Percentiles rank a stretch among this genome's conserved stretches.
Conservation (phyloP, 2,888 invertebrate genomes). For the Nymphalis urticae region DNA sequence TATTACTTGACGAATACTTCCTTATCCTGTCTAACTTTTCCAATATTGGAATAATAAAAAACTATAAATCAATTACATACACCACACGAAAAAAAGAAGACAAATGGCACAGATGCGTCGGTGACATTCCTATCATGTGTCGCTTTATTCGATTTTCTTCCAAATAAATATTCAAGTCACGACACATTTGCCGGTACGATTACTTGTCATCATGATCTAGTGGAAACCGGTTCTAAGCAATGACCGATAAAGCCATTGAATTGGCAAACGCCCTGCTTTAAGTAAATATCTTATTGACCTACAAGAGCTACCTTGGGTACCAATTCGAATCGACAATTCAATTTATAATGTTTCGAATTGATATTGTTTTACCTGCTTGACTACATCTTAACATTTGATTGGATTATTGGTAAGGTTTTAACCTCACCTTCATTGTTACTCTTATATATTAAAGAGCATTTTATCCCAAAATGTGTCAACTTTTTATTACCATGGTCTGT, state of each 20-base stretch:
- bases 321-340: slow-evolving; percentile 1
- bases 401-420: no score
- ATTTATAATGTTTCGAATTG: neutral
- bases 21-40: neutral
- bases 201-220: neutral
- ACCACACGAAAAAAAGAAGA: no score
- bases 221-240: slow-evolving; percentile 1
- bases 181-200: neutral
- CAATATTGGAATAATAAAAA: no score
- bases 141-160: no score
- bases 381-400: no score
- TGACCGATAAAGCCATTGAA: slow-evolving; percentile 25
- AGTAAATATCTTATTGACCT: slow-evolving; percentile 22
- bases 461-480: no score
- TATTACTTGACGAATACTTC: neutral
- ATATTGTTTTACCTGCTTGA: neutral
- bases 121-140: no score
- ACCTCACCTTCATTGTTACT: no score
- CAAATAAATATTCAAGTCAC: neutral
- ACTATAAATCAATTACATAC: no score
- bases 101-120: no score
- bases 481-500: no score
- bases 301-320: neutral
- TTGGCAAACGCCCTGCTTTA: slow-evolving; percentile 20
- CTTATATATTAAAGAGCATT: no score